These are phyloP conservation scores for Malacoctenus gilli DNA, from an alignment of 2,797 vertebrate genomes.

Conservation along the genomic window DNA sequence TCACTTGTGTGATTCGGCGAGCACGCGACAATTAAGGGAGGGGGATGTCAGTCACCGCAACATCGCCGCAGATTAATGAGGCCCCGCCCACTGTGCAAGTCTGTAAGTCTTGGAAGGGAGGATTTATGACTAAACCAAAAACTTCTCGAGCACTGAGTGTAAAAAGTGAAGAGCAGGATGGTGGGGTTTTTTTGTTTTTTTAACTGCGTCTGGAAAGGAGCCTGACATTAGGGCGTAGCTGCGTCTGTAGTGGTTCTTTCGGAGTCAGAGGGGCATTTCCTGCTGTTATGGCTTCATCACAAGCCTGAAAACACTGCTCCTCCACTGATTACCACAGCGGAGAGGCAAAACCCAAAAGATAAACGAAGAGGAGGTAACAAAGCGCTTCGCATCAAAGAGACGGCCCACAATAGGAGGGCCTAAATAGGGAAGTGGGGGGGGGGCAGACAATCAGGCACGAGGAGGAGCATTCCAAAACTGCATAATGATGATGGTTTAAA, in stretches of 20 bases:
- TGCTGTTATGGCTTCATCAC: conserved; percentile 44
- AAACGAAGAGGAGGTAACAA: conserved; percentile 28
- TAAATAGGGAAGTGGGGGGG: no score
- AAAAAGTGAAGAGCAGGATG: background rate
- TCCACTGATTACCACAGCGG: conserved; percentile 16
- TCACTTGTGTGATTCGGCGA: background rate
- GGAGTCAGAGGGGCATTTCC: conserved; percentile 40
- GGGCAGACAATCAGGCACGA: background rate
- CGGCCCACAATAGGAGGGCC: background rate
- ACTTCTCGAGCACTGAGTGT: background rate
- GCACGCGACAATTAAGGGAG: background rate
- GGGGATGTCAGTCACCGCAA: conserved; percentile 4
- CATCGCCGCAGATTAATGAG: background rate
- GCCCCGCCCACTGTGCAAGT: background rate
- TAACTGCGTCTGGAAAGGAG: background rate
- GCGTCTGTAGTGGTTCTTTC: conserved; percentile 1
- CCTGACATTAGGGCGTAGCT: background rate
- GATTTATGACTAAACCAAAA: conserved; percentile 19
- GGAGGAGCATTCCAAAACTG: conserved; percentile 10
- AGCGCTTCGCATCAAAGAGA: conserved; percentile 4
- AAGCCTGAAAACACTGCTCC: conserved; percentile 24
- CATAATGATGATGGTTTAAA: background rate
- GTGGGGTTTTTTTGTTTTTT: no score
- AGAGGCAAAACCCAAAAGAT: background rate
- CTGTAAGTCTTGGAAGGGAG: conserved; percentile 2